Conservation (phyloP, 2,113 vertebrate genomes). For the Emydura subglobosa region DNA sequence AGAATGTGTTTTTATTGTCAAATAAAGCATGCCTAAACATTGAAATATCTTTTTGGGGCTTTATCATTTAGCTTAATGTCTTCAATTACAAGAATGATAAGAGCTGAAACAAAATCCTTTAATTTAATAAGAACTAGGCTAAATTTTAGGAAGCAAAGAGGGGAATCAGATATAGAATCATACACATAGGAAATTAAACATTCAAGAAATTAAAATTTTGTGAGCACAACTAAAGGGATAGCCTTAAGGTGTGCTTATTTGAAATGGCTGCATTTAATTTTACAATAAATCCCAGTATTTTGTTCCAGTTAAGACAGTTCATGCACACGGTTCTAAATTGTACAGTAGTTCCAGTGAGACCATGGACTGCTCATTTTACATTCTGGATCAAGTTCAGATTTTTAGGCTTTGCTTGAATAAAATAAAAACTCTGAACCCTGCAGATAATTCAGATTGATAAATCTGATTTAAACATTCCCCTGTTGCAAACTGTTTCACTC, state of each 20-base stretch:
- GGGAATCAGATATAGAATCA: constrained; percentile 72
- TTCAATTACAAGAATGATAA: constrained; percentile 83
- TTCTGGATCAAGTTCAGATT: constrained; percentile 79
- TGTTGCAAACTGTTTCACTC: constrained; percentile 65
- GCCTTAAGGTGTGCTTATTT: constrained; percentile 75
- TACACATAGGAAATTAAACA: constrained; percentile 77
- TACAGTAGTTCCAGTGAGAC: constrained; percentile 75
- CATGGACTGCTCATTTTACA: constrained; percentile 73
- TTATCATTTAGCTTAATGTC: constrained; percentile 76
- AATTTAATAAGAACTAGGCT: constrained; percentile 79
- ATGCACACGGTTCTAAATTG: constrained; percentile 61
- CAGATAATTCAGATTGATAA: constrained; percentile 78
- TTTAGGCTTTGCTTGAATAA: constrained; percentile 69
- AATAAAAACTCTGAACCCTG: constrained; percentile 72
- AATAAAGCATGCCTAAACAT: constrained; percentile 70
- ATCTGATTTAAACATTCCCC: constrained; percentile 71
- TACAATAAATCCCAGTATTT: constrained; percentile 69
- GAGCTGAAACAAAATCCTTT: constrained; percentile 79
- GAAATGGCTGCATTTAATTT: constrained; percentile 73
- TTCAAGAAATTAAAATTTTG: constrained; percentile 73
- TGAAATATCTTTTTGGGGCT: constrained; percentile 70
- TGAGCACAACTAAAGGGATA: constrained; percentile 54
- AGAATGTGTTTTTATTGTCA: constrained; percentile 77
- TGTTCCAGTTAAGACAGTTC: constrained; percentile 75
- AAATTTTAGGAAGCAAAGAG: constrained; percentile 77